Conservation (phyloP, 1,140 invertebrate genomes). For the Tetraneura akinire region DNA sequence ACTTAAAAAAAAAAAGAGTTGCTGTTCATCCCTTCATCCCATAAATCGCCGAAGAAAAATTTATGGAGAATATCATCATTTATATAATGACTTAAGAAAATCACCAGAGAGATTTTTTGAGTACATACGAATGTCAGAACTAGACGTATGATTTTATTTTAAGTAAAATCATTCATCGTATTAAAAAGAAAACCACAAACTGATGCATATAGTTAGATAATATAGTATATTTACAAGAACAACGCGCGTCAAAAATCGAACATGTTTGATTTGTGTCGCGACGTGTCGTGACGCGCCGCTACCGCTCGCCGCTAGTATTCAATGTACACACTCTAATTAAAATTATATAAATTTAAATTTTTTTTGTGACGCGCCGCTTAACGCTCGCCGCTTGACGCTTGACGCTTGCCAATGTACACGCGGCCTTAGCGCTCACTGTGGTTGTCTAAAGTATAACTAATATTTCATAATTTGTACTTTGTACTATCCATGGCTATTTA, state of each 20-base stretch:
- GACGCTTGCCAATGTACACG: too few species aligned
- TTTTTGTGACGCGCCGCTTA: too few species aligned
- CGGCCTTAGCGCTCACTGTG: too few species aligned
- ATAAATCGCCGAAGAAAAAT: constrained; percentile 12
- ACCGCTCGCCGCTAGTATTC: not conserved
- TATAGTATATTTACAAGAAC: not conserved
- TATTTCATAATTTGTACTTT: too few species aligned
- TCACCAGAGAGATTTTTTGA: constrained; percentile 1
- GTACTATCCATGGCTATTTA: too few species aligned
- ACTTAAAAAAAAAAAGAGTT: constrained; percentile 2
- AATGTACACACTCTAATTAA: too few species aligned
- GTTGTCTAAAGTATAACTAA: too few species aligned
- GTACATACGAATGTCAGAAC: not conserved
- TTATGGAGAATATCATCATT: constrained; percentile 2
- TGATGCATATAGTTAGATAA: too few species aligned
- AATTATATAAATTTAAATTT: too few species aligned
- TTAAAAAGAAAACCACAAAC: constrained; percentile 5
- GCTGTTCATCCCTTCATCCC: constrained; percentile 12
- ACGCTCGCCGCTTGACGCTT: too few species aligned
- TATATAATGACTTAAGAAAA: not conserved
- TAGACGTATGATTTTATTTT: constrained; percentile 13
- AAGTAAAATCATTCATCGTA: not conserved
- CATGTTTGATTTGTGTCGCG: not conserved
- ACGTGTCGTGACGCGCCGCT: too few species aligned
- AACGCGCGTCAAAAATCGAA: not conserved